These are phyloP conservation scores for Idaea straminata DNA, from an alignment of 2,888 invertebrate species.

Conservation along the genomic window DNA sequence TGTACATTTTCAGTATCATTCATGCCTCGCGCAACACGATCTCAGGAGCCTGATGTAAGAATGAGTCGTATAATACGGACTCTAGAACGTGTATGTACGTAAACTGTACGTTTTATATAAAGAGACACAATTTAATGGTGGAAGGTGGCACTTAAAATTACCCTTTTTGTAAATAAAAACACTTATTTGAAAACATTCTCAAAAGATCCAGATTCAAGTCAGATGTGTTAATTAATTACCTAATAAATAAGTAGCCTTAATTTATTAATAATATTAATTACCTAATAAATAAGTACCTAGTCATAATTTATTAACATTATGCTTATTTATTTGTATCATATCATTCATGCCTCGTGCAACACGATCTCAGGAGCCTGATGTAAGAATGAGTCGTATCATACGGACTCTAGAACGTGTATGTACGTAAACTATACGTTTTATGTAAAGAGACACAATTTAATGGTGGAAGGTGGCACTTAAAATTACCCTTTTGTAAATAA, in stretches of 20 bases:
- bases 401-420: constrained; percentile 73
- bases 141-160: constrained; percentile 26
- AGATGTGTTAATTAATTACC: too few species aligned
- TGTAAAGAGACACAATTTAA: constrained; percentile 11
- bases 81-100: constrained; percentile 76
- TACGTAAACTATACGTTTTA: constrained; percentile 55
- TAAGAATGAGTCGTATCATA: constrained; percentile 63
- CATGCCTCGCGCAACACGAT: constrained; percentile 50
- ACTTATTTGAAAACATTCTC: too few species aligned
- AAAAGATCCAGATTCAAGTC: too few species aligned
- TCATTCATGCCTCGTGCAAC: constrained; percentile 52
- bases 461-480: constrained; percentile 34
- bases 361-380: constrained; percentile 49
- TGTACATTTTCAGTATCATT: constrained; percentile 60
- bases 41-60: constrained; percentile 55
- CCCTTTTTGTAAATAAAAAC: too few species aligned
- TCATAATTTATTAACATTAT: too few species aligned
- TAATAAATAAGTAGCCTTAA: too few species aligned
- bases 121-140: constrained; percentile 25
- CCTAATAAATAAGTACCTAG: too few species aligned
- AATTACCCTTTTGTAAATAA: too few species aligned
- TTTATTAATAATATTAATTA: too few species aligned
- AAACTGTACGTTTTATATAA: constrained; percentile 33
- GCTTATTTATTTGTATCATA: too few species aligned
- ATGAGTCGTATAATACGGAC: constrained; percentile 63